Conservation (phyloP, 2,888 invertebrate species). For the Heliconius sara region DNA sequence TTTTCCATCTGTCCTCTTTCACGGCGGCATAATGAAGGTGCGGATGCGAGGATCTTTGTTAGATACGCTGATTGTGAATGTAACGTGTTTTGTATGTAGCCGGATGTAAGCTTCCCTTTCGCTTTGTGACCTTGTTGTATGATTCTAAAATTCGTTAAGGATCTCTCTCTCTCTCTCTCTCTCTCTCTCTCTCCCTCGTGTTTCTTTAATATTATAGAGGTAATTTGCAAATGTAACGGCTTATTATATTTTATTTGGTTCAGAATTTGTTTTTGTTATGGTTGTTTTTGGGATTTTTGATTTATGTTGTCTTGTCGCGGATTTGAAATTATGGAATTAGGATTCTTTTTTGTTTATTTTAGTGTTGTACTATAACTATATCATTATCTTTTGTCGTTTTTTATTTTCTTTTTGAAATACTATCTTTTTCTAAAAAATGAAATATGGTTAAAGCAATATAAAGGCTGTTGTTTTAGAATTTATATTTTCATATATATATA, state of each 20-base stretch:
- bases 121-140: constrained; percentile 34
- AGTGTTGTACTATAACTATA: too few relatives aligned
- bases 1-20: constrained; percentile 28
- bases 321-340: too few relatives aligned
- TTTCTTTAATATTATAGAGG: not conserved
- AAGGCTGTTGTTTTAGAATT: too few relatives aligned
- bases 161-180: not conserved
- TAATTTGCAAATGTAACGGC: not conserved
- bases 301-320: not conserved
- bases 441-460: too few relatives aligned
- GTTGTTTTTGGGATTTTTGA: not conserved
- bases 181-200: too few relatives aligned
- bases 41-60: constrained; percentile 40
- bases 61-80: constrained; percentile 34
- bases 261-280: not conserved
- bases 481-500: too few relatives aligned
- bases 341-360: too few relatives aligned
- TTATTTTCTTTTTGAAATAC: too few relatives aligned
- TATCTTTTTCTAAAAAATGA: too few relatives aligned
- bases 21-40: constrained; percentile 35
- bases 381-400: too few relatives aligned
- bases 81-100: constrained; percentile 37
- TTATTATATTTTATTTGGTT: constrained; percentile 16
- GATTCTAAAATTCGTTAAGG: constrained; percentile 28
- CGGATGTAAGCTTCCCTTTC: constrained; percentile 35